Evolutionary conservation across 1,140 invertebrate genomes (phyloP), one percentile per base, ranked within the genome.

Genomic region (Planococcus citri): DNA sequence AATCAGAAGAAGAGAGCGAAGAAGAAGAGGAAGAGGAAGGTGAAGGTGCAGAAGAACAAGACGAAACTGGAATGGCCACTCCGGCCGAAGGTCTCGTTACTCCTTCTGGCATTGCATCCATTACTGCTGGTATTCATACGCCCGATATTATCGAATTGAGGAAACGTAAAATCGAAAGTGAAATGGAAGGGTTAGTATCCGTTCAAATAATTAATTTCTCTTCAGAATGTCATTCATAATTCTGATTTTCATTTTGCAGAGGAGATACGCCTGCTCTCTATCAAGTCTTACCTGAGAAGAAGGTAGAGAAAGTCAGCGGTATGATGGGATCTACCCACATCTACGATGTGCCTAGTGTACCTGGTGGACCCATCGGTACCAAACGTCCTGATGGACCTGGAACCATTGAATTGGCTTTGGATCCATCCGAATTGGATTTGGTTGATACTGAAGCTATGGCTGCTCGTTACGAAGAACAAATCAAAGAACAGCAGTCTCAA

Each of bases 271-370:
- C 94, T 24, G 86, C 90, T 0, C 78, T 97, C 17, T 98, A 95
- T 76, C 94, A 94, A 73, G 89, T 99, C 64, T 78, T 99, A 68
- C 94, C 95, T 27, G 97, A 99, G 81, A 92, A 95, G 76, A 88
- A 94, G 69, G 87, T 90, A 9, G 94, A 96, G 68, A 83, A 88
- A 70, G 85, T 98, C 69, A 92, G 92, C 12, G 87, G 85, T 9
- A 90, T 95, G 74, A 98, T 99, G 96, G 96, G 88, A 4, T 98
- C 95, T 17, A 95, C 93, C 0, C 96, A 99, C 79, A 91, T 96
- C 0, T 98, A 98, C 78, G 95, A 98, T 76, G 86, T 98, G 78
- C 68, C 73, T n/a, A 33, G 71, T 17, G 69, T 61, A 10, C 70
- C 70, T 12, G 69, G 17, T 27, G 69, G 38, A 21, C 69, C 69